Evolutionary conservation across 2,797 vertebrate species (phyloP).

Genomic region (Phataginus tricuspis): DNA sequence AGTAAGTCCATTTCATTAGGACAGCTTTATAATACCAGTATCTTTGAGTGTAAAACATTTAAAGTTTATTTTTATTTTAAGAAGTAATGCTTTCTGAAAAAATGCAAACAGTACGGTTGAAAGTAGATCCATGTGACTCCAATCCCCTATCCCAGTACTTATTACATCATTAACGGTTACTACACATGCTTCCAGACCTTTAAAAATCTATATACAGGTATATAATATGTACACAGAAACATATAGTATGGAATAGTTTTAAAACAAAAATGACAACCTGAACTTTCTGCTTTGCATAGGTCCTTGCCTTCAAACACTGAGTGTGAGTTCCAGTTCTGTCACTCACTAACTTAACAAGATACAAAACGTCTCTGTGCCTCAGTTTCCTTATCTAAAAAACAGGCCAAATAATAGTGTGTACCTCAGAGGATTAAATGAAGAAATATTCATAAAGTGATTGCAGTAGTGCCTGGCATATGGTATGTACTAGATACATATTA

Average conservation of each 20-base stretch:
- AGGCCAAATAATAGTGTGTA: not conserved
- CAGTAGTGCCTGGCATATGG: not conserved
- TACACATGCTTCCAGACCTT: not conserved
- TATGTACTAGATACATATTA: not conserved
- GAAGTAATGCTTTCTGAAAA: constrained; percentile 6
- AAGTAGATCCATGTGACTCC: not conserved
- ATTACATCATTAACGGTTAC: not conserved
- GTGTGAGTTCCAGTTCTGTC: not conserved
- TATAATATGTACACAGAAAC: not conserved
- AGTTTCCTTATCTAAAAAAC: not conserved
- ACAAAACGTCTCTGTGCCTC: not conserved
- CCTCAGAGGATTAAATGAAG: not conserved
- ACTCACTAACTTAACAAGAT: not conserved
- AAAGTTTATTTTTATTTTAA: constrained; percentile 41
- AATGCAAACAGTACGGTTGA: not conserved
- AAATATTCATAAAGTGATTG: not conserved
- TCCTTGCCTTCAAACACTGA: not conserved
- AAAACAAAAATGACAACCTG: constrained; percentile 16
- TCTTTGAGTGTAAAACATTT: constrained; percentile 47
- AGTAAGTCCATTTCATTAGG: constrained; percentile 12
- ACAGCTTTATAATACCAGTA: constrained; percentile 21
- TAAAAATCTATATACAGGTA: not conserved
- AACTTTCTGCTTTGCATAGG: not conserved
- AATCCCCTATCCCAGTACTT: not conserved
- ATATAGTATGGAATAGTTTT: not conserved